Percentiles rank a stretch among this genome's conserved stretches.
Evolutionary conservation across 2,113 vertebrate species (phyloP).

Genomic region (Blennius ocellaris): DNA sequence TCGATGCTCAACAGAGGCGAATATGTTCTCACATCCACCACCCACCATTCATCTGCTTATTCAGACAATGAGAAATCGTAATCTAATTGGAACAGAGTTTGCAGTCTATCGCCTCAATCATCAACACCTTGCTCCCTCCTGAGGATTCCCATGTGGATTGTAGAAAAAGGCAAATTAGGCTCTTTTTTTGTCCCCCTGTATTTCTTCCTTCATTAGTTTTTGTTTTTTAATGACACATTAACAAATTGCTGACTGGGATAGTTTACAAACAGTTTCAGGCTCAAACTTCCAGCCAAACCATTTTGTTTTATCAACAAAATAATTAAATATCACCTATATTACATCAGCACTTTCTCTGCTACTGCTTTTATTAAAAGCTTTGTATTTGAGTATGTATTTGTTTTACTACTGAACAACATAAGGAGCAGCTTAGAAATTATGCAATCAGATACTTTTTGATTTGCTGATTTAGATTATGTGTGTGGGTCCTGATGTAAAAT

Average conservation of each 20-base stretch:
- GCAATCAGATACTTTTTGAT: not conserved
- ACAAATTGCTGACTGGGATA: constrained; percentile 36
- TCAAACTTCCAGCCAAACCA: not conserved
- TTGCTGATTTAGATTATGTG: too few relatives aligned
- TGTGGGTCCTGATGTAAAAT: too few relatives aligned
- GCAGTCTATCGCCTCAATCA: constrained; percentile 21
- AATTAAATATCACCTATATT: constrained; percentile 16
- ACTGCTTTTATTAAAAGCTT: not conserved
- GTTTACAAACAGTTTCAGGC: constrained; percentile 10
- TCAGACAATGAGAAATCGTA: not conserved
- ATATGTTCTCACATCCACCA: not conserved
- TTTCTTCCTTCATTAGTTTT: constrained; percentile 30
- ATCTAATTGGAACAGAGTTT: constrained; percentile 4
- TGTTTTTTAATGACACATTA: constrained; percentile 45
- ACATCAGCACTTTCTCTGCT: not conserved
- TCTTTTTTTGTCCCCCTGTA: constrained; percentile 20
- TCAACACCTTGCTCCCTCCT: constrained; percentile 26
- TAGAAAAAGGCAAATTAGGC: constrained; percentile 12
- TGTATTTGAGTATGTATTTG: not conserved
- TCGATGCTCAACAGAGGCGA: not conserved
- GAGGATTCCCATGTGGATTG: constrained; percentile 8
- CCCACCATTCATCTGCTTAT: not conserved
- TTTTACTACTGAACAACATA: not conserved
- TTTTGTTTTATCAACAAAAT: constrained; percentile 4
- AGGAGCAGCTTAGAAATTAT: not conserved